Evolutionary conservation across 1,140 invertebrate species (phyloP), one percentile per base, ranked within the genome.

Genomic region (Adoxophyes honmai): DNA sequence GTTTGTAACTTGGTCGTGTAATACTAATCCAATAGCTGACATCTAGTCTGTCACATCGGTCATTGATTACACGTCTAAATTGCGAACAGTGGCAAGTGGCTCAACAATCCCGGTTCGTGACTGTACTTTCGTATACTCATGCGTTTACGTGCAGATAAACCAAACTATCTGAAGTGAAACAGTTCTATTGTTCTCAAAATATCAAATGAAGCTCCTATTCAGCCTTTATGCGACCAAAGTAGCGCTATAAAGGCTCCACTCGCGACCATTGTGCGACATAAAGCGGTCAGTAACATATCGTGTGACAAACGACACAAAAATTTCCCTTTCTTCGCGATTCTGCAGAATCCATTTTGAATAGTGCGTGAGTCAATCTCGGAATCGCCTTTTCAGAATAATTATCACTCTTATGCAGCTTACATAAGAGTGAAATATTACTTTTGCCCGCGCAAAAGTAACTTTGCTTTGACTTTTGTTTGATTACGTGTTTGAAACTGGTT

Each of bases 241-340:
- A 28, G 18, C 21, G 21, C 11, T 28, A 48, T 48, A 21, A 18
- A 44, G 39, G n/a, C 42, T 48, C 4, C 39, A 9, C n/a, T 48
- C 28, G 6, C 42, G 11, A 13, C 18, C 42, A 33, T 28, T 48
- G 14, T 28, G 18, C 18, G 42, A 48, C 16, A 33, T 48, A 48
- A 48, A 48, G 42, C 42, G 42, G 42, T 48, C 42, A 48, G 2
- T 28, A 48, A 48, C 42, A 11, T 48, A 48, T 48, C 42, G 16
- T 48, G 21, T 48, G 42, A 48, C 42, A 18, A 48, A 48, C n/a
- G 21, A 48, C 42, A 48, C 11, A 48, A 48, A 48, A 48, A 48
- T 48, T 48, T 48, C 42, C 42, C 42, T 48, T 48, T 48, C 42
- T 48, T 48, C 42, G 42, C 42, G 42, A 48, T 48, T 48, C 42